Evolutionary conservation across 2,113 vertebrate genomes (phyloP), one percentile per base, ranked within the genome.

Genomic region (Peromyscus leucopus): DNA sequence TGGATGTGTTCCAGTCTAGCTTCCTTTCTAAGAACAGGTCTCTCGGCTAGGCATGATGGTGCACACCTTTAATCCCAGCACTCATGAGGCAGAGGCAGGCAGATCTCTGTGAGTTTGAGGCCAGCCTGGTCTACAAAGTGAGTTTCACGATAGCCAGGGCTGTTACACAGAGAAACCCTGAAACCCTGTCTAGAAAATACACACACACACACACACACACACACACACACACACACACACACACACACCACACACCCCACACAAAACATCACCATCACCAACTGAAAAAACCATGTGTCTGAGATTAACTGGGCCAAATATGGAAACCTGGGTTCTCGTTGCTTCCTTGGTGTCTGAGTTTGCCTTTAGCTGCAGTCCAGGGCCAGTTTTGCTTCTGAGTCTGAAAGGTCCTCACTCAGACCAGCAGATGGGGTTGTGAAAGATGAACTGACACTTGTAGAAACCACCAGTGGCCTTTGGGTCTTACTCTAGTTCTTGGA

Each of bases 381-480:
- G 76, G 65, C 94, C 86, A 91, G 90, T 96, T 97, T 0, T 17
- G 97, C 96, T 91, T 95, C 31, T 95, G 55, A 19, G 55, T 94
- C 92, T 97, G 89, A 97, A 95, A 98, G 59, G 57, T 95, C 89
- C 98, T 97, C 97, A 72, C 90, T 78, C 2, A 75, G 82, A n/a
- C 84, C 89, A 97, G 85, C 98, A 95, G 96, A 96, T 96, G 96
- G 90, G 42, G 95, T 95, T 97, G 97, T 98, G 98, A 96, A 75
- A 97, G 96, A 97, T 95, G 97, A 98, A 93, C 80, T 94, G 55
- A 80, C 63, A 90, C 67, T 95, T 91, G 80, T 57, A 87, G 72
- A 96, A 97, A 95, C 91, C 93, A 98, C 90, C 93, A 96, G 97
- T 97, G 98, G 96, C 97, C 94, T 96, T 95, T 98, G 91, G 98